Conservation (phyloP, 2,113 vertebrate genomes). For the Leucopsar rothschildi region DNA sequence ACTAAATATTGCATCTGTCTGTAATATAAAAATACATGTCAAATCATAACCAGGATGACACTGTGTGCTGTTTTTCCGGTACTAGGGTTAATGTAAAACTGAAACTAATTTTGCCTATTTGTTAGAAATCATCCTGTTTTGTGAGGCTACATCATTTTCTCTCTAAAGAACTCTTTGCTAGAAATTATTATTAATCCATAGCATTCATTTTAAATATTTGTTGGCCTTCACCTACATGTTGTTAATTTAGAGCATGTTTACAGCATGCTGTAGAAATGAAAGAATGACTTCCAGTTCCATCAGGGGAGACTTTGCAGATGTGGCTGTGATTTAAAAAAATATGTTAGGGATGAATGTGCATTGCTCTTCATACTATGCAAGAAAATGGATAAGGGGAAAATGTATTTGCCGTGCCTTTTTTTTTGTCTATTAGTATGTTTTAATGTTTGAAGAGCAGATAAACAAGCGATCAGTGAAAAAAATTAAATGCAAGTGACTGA, state of each 20-base stretch:
- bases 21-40: background rate
- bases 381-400: background rate
- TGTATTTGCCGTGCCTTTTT: background rate
- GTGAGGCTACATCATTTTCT: conserved; percentile 17
- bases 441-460: conserved; percentile 10
- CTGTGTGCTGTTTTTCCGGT: conserved; percentile 21
- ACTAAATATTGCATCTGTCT: conserved; percentile 67
- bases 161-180: background rate
- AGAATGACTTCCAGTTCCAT: conserved; percentile 6
- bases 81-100: conserved; percentile 21
- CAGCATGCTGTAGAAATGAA: conserved; percentile 10
- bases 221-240: background rate
- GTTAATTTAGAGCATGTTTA: background rate
- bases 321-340: background rate
- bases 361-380: background rate
- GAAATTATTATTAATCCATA: background rate
- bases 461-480: background rate
- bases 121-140: conserved; percentile 12
- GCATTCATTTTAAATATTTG: background rate
- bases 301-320: conserved; percentile 22
- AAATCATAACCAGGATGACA: conserved; percentile 4
- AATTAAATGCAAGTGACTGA: background rate
- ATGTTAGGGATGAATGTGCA: background rate
- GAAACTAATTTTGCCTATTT: conserved; percentile 27
- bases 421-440: background rate